Percentiles rank a stretch among this genome's conserved stretches.
These are phyloP conservation scores for Myotis yumanensis DNA, from an alignment of 2,113 vertebrate genomes.

Conservation along the genomic window DNA sequence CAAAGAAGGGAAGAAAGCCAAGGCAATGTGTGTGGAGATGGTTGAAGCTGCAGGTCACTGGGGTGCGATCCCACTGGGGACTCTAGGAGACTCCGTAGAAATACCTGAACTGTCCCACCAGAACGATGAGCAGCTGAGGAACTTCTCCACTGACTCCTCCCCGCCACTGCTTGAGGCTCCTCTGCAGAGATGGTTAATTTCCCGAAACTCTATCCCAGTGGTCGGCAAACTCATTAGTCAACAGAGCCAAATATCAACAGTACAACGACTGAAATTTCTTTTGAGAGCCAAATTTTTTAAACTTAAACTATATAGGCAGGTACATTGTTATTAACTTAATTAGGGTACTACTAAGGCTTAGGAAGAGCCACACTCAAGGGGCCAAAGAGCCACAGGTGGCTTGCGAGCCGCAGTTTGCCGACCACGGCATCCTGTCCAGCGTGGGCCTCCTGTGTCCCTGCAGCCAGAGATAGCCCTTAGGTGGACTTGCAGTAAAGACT, in stretches of 20 bases:
- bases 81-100: background rate
- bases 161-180: background rate
- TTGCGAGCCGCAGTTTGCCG: too few relatives aligned
- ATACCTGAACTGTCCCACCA: background rate
- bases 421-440: background rate
- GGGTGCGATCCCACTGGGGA: background rate
- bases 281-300: too few relatives aligned
- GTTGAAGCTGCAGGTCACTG: background rate
- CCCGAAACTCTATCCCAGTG: background rate
- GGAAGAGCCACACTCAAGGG: too few relatives aligned
- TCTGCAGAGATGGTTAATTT: background rate
- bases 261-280: too few relatives aligned
- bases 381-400: too few relatives aligned
- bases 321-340: too few relatives aligned
- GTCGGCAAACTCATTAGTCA: too few relatives aligned
- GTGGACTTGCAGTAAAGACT: background rate
- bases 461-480: background rate
- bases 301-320: too few relatives aligned
- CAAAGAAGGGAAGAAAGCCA: background rate
- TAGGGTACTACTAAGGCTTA: too few relatives aligned
- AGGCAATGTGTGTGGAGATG: rapidly evolving
- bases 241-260: too few relatives aligned
- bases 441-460: too few relatives aligned
- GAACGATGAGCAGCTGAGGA: background rate
- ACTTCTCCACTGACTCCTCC: background rate